Conservation (phyloP, 2,113 vertebrate genomes). For the Plectropomus leopardus region DNA sequence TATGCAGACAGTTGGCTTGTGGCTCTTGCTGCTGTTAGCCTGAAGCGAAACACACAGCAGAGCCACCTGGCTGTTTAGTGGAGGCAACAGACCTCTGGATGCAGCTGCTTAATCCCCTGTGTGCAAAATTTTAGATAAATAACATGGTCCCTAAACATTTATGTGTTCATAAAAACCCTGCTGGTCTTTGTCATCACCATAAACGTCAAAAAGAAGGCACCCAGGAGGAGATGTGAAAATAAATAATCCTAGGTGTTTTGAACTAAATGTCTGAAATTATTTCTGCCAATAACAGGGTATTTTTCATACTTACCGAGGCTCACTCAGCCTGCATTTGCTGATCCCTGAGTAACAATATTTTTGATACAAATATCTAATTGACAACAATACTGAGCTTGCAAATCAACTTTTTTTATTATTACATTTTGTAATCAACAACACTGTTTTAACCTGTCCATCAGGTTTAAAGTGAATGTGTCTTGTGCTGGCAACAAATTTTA, state of each 20-base stretch:
- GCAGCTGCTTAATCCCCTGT: background rate
- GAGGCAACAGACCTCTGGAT: background rate
- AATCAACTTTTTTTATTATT: background rate
- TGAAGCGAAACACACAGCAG: constrained; percentile 42
- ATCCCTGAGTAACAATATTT: background rate
- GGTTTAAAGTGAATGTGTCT: too few relatives aligned
- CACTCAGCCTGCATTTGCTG: background rate
- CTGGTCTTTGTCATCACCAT: background rate
- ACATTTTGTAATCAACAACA: background rate
- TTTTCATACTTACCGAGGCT: background rate
- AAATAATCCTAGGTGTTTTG: background rate
- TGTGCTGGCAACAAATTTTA: too few relatives aligned
- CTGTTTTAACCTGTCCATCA: background rate
- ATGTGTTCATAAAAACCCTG: too few relatives aligned
- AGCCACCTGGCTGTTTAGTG: constrained; percentile 29
- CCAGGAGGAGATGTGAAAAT: background rate
- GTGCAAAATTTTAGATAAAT: background rate
- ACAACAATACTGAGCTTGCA: background rate
- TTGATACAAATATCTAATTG: too few relatives aligned
- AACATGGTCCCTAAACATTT: background rate
- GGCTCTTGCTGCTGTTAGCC: constrained; percentile 35
- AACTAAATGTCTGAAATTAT: background rate
- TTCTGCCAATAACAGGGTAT: background rate
- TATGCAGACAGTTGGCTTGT: constrained; percentile 33
- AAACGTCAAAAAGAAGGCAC: background rate